Conservation (phyloP, 2,113 vertebrate genomes). For the Egretta garzetta region DNA sequence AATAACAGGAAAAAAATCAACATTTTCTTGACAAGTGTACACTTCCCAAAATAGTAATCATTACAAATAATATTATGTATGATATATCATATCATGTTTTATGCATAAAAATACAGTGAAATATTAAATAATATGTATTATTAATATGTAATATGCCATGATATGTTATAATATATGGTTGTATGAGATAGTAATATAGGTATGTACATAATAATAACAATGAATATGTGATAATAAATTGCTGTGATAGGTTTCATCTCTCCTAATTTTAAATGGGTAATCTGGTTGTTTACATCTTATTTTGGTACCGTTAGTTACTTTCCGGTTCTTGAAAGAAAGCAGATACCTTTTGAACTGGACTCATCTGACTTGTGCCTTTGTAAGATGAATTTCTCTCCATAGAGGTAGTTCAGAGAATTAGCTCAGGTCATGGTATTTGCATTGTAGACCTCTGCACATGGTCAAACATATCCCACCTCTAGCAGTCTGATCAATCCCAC, state of each 20-base stretch:
- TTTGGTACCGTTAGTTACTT: neutral
- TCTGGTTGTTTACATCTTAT: neutral
- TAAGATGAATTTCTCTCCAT: neutral
- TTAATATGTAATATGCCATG: neutral
- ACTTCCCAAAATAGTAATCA: neutral
- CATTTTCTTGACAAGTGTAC: neutral
- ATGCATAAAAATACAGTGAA: neutral
- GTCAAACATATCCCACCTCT: neutral
- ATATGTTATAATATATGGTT: neutral
- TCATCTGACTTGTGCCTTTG: neutral
- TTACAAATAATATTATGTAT: neutral
- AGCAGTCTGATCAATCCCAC: neutral
- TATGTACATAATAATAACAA: neutral
- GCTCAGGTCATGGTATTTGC: neutral
- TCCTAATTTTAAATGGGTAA: neutral
- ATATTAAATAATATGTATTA: neutral
- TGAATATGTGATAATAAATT: neutral
- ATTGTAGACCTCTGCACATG: neutral
- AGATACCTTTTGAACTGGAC: neutral
- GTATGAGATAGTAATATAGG: neutral
- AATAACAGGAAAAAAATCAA: accelerated
- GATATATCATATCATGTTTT: neutral
- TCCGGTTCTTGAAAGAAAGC: neutral
- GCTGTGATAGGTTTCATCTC: accelerated
- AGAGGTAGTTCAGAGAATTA: neutral